A percentile compares a stretch with the other conserved stretches of the same genome.
phyloP scores from a whole-genome alignment of 2,888 invertebrate genomes.

The Elmis aenea region DNA sequence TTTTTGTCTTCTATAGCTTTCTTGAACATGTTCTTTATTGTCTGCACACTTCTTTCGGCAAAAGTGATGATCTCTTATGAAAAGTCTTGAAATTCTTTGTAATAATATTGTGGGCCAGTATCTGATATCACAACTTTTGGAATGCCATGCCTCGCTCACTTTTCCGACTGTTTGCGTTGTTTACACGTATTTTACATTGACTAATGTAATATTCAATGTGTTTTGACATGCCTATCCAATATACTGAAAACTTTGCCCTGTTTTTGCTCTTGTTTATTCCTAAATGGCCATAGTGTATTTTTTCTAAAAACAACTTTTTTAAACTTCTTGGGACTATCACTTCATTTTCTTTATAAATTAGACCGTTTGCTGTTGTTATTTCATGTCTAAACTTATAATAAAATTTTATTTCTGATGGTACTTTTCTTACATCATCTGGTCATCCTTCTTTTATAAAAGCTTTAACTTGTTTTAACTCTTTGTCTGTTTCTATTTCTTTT shows the following conservation, averaged over 20 bases:
- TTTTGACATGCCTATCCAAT: constrained; percentile 5
- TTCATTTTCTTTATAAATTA: no score
- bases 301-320: no score
- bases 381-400: no score
- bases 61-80: constrained; percentile 5
- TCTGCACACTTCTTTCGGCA: constrained; percentile 4
- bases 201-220: constrained; percentile 8
- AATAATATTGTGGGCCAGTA: constrained; percentile 5
- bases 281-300: no score
- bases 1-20: constrained; percentile 4
- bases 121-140: constrained; percentile 11
- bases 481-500: no score
- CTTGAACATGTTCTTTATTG: constrained; percentile 6
- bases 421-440: constrained; percentile 7
- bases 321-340: constrained; percentile 2
- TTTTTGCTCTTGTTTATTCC: no score
- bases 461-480: no score
- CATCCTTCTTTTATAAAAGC: constrained; percentile 10
- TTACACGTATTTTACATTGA: constrained; percentile 7
- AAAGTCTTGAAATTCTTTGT: constrained; percentile 7
- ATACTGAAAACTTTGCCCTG: constrained; percentile 4
- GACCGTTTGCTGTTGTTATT: no score
- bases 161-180: constrained; percentile 6
- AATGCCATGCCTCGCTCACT: constrained; percentile 11
- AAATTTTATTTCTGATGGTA: no score